A percentile compares a stretch with the other conserved stretches of the same genome.
Conservation (phyloP, 1,140 invertebrate species). For the Drosophila grimshawi region DNA sequence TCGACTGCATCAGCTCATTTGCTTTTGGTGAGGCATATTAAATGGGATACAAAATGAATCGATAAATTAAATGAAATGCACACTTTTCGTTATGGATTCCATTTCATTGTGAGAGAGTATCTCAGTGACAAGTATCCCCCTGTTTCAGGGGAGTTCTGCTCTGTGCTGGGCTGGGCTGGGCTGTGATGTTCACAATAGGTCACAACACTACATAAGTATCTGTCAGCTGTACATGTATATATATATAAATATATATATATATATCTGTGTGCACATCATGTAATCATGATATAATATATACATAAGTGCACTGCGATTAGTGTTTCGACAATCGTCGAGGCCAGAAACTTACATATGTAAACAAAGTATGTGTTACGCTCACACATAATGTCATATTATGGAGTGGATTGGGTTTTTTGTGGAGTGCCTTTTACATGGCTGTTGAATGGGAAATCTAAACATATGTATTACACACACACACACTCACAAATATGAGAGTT, state of each 20-base stretch:
- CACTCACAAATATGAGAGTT: slow-evolving; percentile 10
- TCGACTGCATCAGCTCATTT: too few relatives aligned
- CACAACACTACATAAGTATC: slow-evolving; percentile 1
- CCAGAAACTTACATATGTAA: slow-evolving; percentile 20
- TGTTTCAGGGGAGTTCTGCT: background rate
- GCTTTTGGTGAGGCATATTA: too few relatives aligned
- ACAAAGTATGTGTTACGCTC: slow-evolving; percentile 28
- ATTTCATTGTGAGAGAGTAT: background rate
- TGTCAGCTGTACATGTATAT: background rate
- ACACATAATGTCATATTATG: slow-evolving; percentile 57
- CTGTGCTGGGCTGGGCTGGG: too few relatives aligned
- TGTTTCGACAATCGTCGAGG: background rate
- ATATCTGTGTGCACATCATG: slow-evolving; percentile 4
- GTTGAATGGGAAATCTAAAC: slow-evolving; percentile 78
- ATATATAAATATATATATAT: background rate
- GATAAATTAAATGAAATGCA: background rate
- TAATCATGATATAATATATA: slow-evolving; percentile 18
- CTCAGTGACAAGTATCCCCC: background rate
- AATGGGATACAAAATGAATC: background rate
- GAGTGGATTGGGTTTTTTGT: slow-evolving; percentile 21
- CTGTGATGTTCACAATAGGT: background rate
- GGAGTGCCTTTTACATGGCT: slow-evolving; percentile 60
- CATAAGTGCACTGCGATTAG: slow-evolving; percentile 22
- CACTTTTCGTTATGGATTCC: background rate
- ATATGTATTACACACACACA: slow-evolving; percentile 72